A percentile compares a stretch with the other conserved stretches of the same genome.
phyloP scores from a whole-genome alignment of 1,140 invertebrate species.

The Tachypleus tridentatus region DNA sequence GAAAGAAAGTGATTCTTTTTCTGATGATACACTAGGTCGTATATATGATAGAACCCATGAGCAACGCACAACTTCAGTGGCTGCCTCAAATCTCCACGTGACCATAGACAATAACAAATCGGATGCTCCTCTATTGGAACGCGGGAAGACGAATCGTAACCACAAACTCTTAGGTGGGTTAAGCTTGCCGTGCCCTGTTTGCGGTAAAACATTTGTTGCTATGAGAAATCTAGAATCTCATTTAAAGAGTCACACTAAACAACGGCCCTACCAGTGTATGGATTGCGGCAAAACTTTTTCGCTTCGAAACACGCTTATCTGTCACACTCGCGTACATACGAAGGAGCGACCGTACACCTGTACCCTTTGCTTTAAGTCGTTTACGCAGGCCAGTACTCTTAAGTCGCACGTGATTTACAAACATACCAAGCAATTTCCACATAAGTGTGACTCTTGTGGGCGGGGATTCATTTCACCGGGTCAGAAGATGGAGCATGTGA shows the following conservation, averaged over 20 bases:
- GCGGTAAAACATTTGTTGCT: constrained; percentile 20
- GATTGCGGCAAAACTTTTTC: constrained; percentile 21
- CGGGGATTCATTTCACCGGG: constrained; percentile 21
- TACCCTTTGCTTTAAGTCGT: constrained; percentile 14
- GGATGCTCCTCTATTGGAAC: too few species aligned
- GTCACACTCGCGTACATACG: constrained; percentile 19
- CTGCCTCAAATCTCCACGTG: too few species aligned
- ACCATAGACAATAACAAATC: too few species aligned
- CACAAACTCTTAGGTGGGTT: background rate
- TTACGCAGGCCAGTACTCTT: constrained; percentile 16
- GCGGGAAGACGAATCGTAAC: too few species aligned
- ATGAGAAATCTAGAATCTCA: constrained; percentile 15
- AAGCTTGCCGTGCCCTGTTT: constrained; percentile 11
- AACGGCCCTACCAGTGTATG: constrained; percentile 17
- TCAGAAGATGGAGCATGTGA: constrained; percentile 9
- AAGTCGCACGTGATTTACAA: constrained; percentile 22
- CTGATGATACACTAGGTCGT: too few species aligned
- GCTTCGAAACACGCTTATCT: constrained; percentile 20
- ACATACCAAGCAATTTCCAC: constrained; percentile 21
- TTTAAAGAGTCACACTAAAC: constrained; percentile 20
- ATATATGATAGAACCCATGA: too few species aligned
- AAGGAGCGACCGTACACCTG: constrained; percentile 17
- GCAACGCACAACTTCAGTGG: too few species aligned
- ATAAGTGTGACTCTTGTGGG: constrained; percentile 17
- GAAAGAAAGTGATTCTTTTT: too few species aligned